Evolutionary conservation across 1,140 invertebrate species (phyloP).

Genomic region (Drosophila bocqueti): DNA sequence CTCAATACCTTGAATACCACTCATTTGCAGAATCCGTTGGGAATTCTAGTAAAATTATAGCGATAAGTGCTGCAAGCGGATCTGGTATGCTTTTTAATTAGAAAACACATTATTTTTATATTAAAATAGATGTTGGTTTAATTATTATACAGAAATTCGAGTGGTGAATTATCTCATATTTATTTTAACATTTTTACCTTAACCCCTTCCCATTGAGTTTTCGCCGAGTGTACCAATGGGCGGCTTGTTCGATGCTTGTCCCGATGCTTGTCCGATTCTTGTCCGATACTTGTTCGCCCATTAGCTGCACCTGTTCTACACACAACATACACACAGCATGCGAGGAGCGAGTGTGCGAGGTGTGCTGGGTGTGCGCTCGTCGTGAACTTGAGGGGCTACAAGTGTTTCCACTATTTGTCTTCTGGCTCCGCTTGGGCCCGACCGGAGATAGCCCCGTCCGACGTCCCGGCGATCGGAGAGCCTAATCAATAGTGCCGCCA

Average conservation of each 20-base stretch:
- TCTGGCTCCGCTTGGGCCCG: constrained; percentile 32
- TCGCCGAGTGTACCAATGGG: constrained; percentile 25
- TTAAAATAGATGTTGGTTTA: too few species aligned
- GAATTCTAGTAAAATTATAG: not conserved
- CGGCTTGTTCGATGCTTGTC: constrained; percentile 29
- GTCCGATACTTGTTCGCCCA: constrained; percentile 44
- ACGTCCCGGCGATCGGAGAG: constrained; percentile 4
- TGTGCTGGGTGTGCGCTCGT: constrained; percentile 27
- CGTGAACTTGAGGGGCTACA: constrained; percentile 71
- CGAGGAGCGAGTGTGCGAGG: not conserved
- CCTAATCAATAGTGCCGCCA: constrained; percentile 45
- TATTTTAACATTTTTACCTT: not conserved
- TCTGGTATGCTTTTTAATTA: not conserved
- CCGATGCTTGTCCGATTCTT: constrained; percentile 25
- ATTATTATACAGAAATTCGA: not conserved
- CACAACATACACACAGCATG: constrained; percentile 8
- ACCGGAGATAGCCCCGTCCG: constrained; percentile 22
- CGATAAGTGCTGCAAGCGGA: not conserved
- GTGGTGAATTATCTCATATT: not conserved
- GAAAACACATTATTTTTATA: not conserved
- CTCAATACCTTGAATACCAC: too few species aligned
- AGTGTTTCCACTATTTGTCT: constrained; percentile 59
- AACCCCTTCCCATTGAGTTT: not conserved
- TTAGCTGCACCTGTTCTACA: constrained; percentile 67
- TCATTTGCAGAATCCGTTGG: not conserved